These are phyloP conservation scores for Ditylenchus weischeri DNA, from an alignment of 2,888 invertebrate genomes.

Conservation along the genomic window DNA sequence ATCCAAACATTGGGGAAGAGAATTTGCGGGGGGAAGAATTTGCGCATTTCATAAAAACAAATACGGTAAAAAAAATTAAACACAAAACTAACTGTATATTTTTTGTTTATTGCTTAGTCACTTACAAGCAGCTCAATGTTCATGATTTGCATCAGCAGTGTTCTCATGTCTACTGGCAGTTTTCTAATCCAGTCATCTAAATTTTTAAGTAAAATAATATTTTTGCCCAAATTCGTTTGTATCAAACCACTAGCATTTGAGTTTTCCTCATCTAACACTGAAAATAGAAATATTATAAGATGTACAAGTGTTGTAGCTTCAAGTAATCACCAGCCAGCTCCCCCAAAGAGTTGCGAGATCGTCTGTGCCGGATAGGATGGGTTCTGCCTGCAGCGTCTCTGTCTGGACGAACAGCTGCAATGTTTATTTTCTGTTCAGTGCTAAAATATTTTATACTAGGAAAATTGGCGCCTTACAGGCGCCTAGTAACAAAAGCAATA, in stretches of 20 bases:
- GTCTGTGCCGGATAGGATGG: constrained; percentile 38
- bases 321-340: not conserved
- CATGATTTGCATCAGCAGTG: constrained; percentile 54
- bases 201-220: not conserved
- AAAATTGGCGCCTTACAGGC: too few species aligned
- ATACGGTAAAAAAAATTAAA: too few species aligned
- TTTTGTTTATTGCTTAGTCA: not conserved
- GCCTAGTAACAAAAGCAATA: too few species aligned
- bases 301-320: not conserved
- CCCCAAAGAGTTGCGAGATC: constrained; percentile 29
- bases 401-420: constrained; percentile 54
- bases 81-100: too few species aligned
- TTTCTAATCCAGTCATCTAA: constrained; percentile 54
- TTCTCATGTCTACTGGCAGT: constrained; percentile 57
- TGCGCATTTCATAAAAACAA: not conserved
- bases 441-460: too few species aligned
- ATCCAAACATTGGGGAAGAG: too few species aligned
- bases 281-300: not conserved
- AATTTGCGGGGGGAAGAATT: too few species aligned
- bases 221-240: too few species aligned
- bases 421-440: constrained; percentile 15
- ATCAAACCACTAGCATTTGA: not conserved
- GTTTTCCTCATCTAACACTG: not conserved
- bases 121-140: constrained; percentile 54
- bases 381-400: constrained; percentile 55